Percentiles rank a stretch among this genome's conserved stretches.
phyloP scores from a whole-genome alignment of 2,888 invertebrate genomes.

The Eupithecia dodoneata region DNA sequence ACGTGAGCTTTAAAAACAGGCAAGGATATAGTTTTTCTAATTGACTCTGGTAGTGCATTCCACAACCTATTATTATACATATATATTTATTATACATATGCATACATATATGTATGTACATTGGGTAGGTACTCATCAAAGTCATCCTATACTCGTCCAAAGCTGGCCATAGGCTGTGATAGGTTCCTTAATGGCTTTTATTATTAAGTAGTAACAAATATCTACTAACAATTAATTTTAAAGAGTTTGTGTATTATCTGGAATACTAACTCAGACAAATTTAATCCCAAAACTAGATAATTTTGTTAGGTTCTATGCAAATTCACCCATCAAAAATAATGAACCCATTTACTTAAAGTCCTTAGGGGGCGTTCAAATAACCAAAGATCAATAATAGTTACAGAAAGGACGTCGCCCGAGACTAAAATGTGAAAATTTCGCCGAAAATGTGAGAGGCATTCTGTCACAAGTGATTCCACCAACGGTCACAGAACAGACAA shows the following conservation, averaged over 20 bases:
- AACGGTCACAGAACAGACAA: slow-evolving; percentile 22
- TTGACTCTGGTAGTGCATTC: too few relatives aligned
- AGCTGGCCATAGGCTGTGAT: too few relatives aligned
- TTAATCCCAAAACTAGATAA: slow-evolving; percentile 8
- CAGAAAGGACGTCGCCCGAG: slow-evolving; percentile 8
- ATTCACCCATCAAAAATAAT: slow-evolving; percentile 16
- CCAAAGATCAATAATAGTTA: slow-evolving; percentile 21
- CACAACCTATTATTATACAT: too few relatives aligned
- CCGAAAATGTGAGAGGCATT: slow-evolving; percentile 38
- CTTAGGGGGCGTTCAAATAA: slow-evolving; percentile 13
- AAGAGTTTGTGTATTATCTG: neutral
- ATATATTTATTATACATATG: too few relatives aligned
- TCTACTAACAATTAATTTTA: too few relatives aligned
- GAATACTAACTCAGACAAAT: neutral
- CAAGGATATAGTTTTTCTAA: too few relatives aligned
- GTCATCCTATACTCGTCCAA: too few relatives aligned
- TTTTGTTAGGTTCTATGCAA: slow-evolving; percentile 13
- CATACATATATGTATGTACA: too few relatives aligned
- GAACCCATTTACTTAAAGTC: slow-evolving; percentile 13
- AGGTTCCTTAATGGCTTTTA: too few relatives aligned
- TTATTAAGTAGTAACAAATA: too few relatives aligned
- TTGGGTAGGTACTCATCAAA: too few relatives aligned
- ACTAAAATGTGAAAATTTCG: neutral
- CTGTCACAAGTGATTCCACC: slow-evolving; percentile 24
- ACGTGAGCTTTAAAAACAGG: too few relatives aligned